These are phyloP conservation scores for Hemichromis elongatus DNA, from an alignment of 2,113 vertebrate genomes.

Conservation along the genomic window DNA sequence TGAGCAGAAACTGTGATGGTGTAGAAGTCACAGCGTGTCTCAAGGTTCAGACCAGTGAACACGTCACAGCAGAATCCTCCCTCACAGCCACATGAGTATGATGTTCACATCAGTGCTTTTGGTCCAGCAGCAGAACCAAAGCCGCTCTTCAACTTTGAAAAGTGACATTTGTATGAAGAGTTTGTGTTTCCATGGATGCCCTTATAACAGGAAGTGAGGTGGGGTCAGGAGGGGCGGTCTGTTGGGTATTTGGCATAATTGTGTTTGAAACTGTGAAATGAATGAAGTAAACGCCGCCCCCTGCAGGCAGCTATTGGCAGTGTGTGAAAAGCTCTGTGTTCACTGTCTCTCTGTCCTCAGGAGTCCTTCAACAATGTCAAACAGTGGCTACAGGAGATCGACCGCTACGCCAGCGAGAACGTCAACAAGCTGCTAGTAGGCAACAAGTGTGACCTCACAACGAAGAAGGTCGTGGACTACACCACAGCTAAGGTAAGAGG, in stretches of 20 bases:
- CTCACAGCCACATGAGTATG: too few relatives aligned
- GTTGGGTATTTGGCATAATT: neutral
- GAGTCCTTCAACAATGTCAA: conserved; percentile 98
- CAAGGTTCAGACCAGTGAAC: too few relatives aligned
- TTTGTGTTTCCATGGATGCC: too few relatives aligned
- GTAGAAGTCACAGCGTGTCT: too few relatives aligned
- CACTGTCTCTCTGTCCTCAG: conserved; percentile 50
- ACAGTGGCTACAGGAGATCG: conserved; percentile 99
- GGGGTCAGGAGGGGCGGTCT: neutral
- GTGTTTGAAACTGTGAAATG: neutral
- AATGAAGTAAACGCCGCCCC: neutral
- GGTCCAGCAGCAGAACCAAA: too few relatives aligned
- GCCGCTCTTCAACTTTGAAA: too few relatives aligned
- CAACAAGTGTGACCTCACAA: conserved; percentile 96
- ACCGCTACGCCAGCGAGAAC: conserved; percentile 97
- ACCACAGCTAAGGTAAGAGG: conserved; percentile 88
- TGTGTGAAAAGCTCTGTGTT: neutral
- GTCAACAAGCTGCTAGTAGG: conserved; percentile 98
- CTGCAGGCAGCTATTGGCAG: neutral
- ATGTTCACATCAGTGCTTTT: too few relatives aligned
- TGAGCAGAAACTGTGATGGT: too few relatives aligned
- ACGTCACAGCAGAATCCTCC: too few relatives aligned
- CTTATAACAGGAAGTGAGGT: too few relatives aligned
- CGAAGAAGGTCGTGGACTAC: conserved; percentile 97
- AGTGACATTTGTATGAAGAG: too few relatives aligned